Evolutionary conservation across 1,140 invertebrate species (phyloP), one percentile per base, ranked within the genome.

Genomic region (Aphis craccivora): DNA sequence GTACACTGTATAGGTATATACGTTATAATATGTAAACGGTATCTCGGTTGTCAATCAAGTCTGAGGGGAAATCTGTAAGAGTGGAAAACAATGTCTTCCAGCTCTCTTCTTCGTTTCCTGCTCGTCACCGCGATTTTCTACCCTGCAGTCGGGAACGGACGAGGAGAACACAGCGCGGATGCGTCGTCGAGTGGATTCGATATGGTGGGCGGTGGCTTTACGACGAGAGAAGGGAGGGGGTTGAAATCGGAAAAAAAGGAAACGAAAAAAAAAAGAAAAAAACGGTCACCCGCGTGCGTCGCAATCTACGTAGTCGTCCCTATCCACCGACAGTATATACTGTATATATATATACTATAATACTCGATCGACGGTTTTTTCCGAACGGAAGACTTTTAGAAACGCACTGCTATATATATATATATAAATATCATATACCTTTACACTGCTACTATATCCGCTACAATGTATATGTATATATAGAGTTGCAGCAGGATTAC

Each of bases 1-100:
- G 1, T 60, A 60, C 2, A 60, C 55, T 45, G 11, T 40, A 30
- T 90, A 35, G 11, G 14, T 40, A 40, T n/a, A 51, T 14, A 53
- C 87, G 48, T 81, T 53, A 51, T 83, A 40, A 83, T 83, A 53
- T 84, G 91, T 92, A 84, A 92, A 92, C 91, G n/a, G 35, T 93
- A 55, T 93, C 76, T 93, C 22, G 76, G 76, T 55, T 93, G 91
- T 93, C 91, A 84, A 93, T 93, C 81, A 55, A 53, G 81, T 84
- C 91, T 84, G 91, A 93, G 81, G 81, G 76, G 81, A 93, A 93
- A 93, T 93, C 91, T 86, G 67, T 86, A 93, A 93, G 91, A 93
- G 91, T 93, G 91, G 91, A 84, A 93, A 84, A 93, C 91, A 93
- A 93, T 93, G 91, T 93, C 76, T 35, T 83, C 8, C 89, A 37